Conservation (phyloP, 1,140 invertebrate genomes). For the Heliothis subflexa region DNA sequence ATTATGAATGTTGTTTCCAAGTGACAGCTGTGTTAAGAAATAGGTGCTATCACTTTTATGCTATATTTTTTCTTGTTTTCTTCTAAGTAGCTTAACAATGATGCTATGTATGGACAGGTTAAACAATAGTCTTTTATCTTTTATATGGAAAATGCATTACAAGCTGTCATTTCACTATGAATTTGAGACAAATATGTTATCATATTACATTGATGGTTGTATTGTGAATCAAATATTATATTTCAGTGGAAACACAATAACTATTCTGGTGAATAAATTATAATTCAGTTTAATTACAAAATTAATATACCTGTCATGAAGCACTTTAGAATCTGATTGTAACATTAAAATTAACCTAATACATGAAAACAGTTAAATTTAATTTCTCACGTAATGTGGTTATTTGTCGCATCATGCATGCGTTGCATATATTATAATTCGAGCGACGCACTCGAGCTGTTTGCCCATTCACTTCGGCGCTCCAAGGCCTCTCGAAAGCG, state of each 20-base stretch:
- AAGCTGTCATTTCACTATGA: too few species aligned
- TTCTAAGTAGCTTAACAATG: too few species aligned
- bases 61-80: too few species aligned
- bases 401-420: slow-evolving; percentile 24
- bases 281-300: slow-evolving; percentile 18
- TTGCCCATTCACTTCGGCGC: slow-evolving; percentile 22
- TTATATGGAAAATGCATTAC: too few species aligned
- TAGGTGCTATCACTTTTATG: too few species aligned
- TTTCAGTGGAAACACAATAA: not conserved
- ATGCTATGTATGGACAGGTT: too few species aligned
- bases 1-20: not conserved
- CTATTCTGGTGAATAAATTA: slow-evolving; percentile 15
- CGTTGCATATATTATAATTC: slow-evolving; percentile 26
- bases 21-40: too few species aligned
- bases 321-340: not conserved
- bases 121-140: too few species aligned
- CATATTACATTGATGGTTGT: not conserved
- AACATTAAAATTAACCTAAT: slow-evolving; percentile 20
- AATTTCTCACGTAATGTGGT: slow-evolving; percentile 1
- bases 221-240: not conserved
- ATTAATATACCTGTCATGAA: slow-evolving; percentile 8
- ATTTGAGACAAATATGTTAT: too few species aligned
- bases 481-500: slow-evolving; percentile 35
- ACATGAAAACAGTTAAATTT: slow-evolving; percentile 25
- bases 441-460: not conserved